phyloP scores from a whole-genome alignment of 2,797 vertebrate species.

The Hapalemur alaotrensis region DNA sequence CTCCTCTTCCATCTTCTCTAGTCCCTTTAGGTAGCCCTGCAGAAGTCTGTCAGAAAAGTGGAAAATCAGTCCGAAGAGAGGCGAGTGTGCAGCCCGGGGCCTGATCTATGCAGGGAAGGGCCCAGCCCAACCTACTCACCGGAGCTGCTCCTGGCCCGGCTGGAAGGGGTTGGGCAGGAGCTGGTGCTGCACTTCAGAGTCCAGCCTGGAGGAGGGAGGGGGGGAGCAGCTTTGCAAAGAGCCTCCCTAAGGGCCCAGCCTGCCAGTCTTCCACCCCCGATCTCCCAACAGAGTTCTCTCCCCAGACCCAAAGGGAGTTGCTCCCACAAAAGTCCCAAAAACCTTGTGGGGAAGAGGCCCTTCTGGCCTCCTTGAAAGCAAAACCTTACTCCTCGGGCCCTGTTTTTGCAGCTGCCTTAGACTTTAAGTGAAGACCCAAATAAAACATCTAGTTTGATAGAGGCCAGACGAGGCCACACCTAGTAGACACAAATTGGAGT shows the following conservation, averaged over 20 bases:
- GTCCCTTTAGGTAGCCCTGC: conserved; percentile 83
- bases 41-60: conserved; percentile 83
- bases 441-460: not conserved
- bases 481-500: not conserved
- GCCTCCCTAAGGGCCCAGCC: not conserved
- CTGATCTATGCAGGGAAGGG: not conserved
- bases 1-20: conserved; percentile 80
- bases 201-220: conserved; percentile 41
- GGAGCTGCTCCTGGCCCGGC: conserved; percentile 63
- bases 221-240: not conserved
- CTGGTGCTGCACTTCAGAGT: not conserved
- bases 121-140: conserved; percentile 62
- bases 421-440: not conserved
- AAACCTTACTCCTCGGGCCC: not conserved
- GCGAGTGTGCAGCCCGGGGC: rapidly evolving
- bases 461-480: not conserved
- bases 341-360: not conserved
- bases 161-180: conserved; percentile 67
- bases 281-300: not conserved
- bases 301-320: not conserved
- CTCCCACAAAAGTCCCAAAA: not conserved
- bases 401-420: conserved; percentile 3
- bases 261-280: not conserved
- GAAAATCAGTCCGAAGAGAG: not conserved
- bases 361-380: not conserved